A percentile compares a stretch with the other conserved stretches of the same genome.
Conservation (phyloP, 1,140 invertebrate species). For the Tetragnatha versicolor region DNA sequence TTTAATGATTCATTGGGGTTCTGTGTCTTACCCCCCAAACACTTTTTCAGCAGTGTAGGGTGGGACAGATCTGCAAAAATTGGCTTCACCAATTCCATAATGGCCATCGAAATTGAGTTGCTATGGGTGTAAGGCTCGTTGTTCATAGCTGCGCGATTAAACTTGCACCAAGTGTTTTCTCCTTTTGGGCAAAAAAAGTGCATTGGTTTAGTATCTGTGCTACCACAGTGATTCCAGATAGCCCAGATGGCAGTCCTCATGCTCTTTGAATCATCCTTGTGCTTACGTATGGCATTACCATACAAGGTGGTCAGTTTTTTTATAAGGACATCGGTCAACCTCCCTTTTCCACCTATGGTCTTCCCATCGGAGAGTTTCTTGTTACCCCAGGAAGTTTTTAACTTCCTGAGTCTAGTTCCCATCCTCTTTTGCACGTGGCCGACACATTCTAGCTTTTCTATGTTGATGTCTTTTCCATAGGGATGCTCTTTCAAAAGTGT, state of each 20-base stretch:
- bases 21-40: neutral
- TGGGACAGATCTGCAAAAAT: neutral
- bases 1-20: slow-evolving; percentile 1
- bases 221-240: neutral
- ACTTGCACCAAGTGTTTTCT: neutral
- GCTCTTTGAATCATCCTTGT: neutral
- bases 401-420: neutral
- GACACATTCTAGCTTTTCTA: no score
- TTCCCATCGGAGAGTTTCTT: slow-evolving; percentile 13
- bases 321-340: neutral
- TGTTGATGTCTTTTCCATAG: no score
- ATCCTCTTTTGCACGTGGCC: neutral
- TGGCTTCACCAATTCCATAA: neutral
- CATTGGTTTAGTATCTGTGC: neutral
- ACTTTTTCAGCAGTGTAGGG: neutral
- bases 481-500: no score
- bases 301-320: no score
- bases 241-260: neutral
- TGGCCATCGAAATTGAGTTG: neutral
- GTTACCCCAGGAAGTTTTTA: neutral
- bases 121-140: neutral
- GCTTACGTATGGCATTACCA: neutral
- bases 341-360: neutral
- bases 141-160: neutral
- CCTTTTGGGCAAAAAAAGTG: neutral